These are phyloP conservation scores for Macroteleia sp. DNA, from an alignment of 2,888 invertebrate genomes.

Conservation along the genomic window DNA sequence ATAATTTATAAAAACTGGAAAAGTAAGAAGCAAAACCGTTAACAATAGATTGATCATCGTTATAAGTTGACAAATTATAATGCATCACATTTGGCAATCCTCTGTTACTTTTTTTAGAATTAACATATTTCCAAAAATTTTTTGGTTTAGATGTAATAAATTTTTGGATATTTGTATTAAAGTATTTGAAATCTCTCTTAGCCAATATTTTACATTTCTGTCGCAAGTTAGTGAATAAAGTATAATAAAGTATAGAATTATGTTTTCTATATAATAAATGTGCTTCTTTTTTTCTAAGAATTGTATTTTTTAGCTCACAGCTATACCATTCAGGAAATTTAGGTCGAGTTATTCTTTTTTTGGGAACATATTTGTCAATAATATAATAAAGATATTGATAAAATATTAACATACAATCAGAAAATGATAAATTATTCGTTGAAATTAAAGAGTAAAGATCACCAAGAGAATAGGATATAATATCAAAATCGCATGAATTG, in stretches of 20 bases:
- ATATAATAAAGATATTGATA: neutral
- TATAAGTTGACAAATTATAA: neutral
- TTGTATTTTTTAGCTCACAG: neutral
- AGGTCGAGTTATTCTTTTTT: neutral
- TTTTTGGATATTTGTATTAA: neutral
- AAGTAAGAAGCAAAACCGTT: too few species aligned
- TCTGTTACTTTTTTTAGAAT: too few species aligned
- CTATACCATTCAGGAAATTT: neutral
- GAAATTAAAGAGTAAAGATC: neutral
- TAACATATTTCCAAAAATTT: constrained; percentile 14
- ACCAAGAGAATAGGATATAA: neutral
- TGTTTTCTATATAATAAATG: neutral
- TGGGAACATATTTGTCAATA: neutral
- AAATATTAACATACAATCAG: neutral
- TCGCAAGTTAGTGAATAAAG: neutral
- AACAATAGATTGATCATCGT: neutral
- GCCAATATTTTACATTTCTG: neutral
- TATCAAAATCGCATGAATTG: neutral
- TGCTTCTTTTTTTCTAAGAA: constrained; percentile 3
- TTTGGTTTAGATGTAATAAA: neutral
- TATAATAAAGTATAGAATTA: neutral
- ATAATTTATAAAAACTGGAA: too few species aligned
- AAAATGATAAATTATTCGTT: neutral
- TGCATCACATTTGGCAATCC: neutral
- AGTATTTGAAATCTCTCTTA: neutral